Conservation (phyloP, 2,797 vertebrate genomes). For the Hozukius guyotensis region DNA sequence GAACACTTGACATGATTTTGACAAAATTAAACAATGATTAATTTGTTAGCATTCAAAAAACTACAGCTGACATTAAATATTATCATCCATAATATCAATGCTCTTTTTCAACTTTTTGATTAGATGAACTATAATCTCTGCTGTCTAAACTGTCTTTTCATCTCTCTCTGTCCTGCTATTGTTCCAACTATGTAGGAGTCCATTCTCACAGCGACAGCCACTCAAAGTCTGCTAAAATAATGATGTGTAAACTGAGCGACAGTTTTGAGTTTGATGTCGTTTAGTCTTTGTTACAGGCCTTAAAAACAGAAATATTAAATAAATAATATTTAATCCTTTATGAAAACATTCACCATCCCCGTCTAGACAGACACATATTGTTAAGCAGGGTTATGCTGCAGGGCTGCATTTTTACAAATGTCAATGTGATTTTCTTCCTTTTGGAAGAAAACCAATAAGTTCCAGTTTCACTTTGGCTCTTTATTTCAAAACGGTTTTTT, state of each 20-base stretch:
- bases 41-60: background rate
- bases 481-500: background rate
- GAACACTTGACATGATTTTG: background rate
- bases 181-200: background rate
- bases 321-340: background rate
- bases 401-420: background rate
- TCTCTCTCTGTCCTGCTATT: background rate
- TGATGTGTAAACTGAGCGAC: background rate
- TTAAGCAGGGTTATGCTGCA: background rate
- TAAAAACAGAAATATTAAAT: background rate
- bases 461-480: background rate
- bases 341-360: background rate
- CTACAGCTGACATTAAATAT: background rate
- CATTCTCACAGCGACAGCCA: background rate
- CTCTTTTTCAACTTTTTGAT: background rate
- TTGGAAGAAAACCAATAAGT: background rate
- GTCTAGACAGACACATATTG: background rate
- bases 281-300: background rate
- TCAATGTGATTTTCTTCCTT: background rate
- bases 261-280: background rate
- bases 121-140: background rate
- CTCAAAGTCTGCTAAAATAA: background rate
- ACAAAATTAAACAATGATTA: background rate
- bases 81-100: background rate
- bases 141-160: background rate